Evolutionary conservation across 2,888 invertebrate genomes (phyloP).

Genomic region (Drosophila birchii): DNA sequence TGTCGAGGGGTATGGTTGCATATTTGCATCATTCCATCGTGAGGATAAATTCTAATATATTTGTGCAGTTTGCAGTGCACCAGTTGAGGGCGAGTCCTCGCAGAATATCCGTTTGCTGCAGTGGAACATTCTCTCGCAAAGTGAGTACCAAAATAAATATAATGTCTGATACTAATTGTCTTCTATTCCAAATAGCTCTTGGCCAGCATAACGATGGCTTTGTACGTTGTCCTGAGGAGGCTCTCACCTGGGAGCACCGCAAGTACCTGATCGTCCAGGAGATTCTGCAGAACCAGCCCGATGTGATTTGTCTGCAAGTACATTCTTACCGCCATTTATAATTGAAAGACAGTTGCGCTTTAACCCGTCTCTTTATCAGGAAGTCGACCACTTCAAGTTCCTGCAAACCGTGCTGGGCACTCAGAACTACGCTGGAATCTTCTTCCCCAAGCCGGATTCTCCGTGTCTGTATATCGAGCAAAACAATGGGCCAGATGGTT

Average conservation of each 20-base stretch:
- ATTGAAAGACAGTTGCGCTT: slow-evolving; percentile 49
- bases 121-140: slow-evolving; percentile 90
- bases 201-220: slow-evolving; percentile 90
- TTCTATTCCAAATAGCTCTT: slow-evolving; percentile 85
- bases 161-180: background rate
- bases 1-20: slow-evolving; percentile 83
- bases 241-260: slow-evolving; percentile 89
- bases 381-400: slow-evolving; percentile 91
- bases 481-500: slow-evolving; percentile 92
- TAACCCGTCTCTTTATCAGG: slow-evolving; percentile 84
- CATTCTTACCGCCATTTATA: slow-evolving; percentile 12
- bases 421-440: slow-evolving; percentile 89
- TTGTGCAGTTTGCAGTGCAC: slow-evolving; percentile 85
- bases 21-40: no score
- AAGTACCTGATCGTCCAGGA: slow-evolving; percentile 89
- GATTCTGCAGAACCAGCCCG: slow-evolving; percentile 88
- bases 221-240: slow-evolving; percentile 89
- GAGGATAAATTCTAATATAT: slow-evolving; percentile 15
- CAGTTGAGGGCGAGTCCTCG: slow-evolving; percentile 82
- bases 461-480: slow-evolving; percentile 90
- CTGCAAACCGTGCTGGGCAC: slow-evolving; percentile 87
- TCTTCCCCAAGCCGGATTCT: slow-evolving; percentile 91
- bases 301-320: slow-evolving; percentile 90
- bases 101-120: slow-evolving; percentile 87
- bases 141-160: slow-evolving; percentile 83